Evolutionary conservation across 2,888 invertebrate species (phyloP).

Genomic region (Eupithecia subfuscata): DNA sequence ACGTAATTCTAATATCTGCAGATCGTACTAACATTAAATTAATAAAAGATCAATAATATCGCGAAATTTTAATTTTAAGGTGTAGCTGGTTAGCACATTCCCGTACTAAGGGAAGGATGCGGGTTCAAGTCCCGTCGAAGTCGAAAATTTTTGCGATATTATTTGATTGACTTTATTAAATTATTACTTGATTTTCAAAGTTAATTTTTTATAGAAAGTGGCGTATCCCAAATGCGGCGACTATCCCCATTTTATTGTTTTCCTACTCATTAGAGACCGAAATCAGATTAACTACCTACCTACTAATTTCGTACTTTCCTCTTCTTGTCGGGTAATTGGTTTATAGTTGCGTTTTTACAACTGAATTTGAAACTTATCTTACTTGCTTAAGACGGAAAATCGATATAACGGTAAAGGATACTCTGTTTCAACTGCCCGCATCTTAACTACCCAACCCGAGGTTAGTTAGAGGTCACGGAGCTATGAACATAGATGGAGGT

Average conservation of each 20-base stretch:
- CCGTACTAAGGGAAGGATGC: too few species aligned
- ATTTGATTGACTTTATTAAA: too few species aligned
- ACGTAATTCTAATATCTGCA: too few species aligned
- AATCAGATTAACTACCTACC: not conserved
- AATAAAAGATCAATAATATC: too few species aligned
- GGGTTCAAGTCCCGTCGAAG: too few species aligned
- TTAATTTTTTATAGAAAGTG: not conserved
- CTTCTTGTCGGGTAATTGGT: not conserved
- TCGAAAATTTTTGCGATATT: too few species aligned
- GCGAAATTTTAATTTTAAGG: too few species aligned
- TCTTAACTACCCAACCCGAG: constrained; percentile 49
- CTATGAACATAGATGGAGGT: constrained; percentile 2
- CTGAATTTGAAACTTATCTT: constrained; percentile 9
- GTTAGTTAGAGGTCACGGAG: constrained; percentile 49
- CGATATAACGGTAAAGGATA: constrained; percentile 45
- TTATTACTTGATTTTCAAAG: not conserved
- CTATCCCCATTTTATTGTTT: not conserved
- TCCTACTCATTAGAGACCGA: not conserved
- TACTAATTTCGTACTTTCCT: not conserved
- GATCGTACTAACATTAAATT: too few species aligned
- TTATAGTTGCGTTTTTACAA: not conserved
- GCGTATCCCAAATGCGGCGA: not conserved
- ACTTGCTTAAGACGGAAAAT: constrained; percentile 39
- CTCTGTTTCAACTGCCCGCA: constrained; percentile 51
- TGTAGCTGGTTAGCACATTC: too few species aligned